Evolutionary conservation across 1,140 invertebrate genomes (phyloP).

Genomic region (Drosophila equinoxialis): DNA sequence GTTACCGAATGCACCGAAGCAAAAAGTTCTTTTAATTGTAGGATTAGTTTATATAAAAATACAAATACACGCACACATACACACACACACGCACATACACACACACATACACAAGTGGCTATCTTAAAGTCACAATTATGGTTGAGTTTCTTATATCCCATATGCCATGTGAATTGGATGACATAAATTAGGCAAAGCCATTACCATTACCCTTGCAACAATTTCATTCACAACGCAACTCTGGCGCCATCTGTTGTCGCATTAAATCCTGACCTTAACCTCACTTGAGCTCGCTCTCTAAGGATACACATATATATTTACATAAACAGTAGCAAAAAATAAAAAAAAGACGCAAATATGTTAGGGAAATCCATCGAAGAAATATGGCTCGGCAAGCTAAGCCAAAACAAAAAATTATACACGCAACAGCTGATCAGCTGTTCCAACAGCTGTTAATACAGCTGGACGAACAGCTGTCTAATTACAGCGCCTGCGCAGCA

Average conservation of each 20-base stretch:
- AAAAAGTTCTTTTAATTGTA: slow-evolving; percentile 5
- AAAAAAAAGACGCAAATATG: slow-evolving; percentile 5
- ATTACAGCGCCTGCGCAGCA: slow-evolving; percentile 49
- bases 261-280: slow-evolving; percentile 66
- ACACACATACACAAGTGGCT: neutral
- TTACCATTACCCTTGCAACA: slow-evolving; percentile 59
- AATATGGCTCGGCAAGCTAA: slow-evolving; percentile 21
- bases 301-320: slow-evolving; percentile 13
- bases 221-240: neutral
- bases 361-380: neutral
- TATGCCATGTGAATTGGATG: slow-evolving; percentile 51
- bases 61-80: neutral
- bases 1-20: neutral
- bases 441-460: slow-evolving; percentile 25
- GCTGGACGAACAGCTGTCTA: slow-evolving; percentile 47
- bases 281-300: slow-evolving; percentile 17
- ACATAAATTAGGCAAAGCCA: slow-evolving; percentile 68
- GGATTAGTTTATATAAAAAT: neutral
- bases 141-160: slow-evolving; percentile 24
- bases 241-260: slow-evolving; percentile 71
- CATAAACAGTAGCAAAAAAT: slow-evolving; percentile 5
- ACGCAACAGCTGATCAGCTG: slow-evolving; percentile 49
- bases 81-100: neutral
- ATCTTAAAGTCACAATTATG: slow-evolving; percentile 3
- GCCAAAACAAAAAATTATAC: slow-evolving; percentile 60